Evolutionary conservation across 2,888 invertebrate species (phyloP).

Genomic region (Eueremaeus valkanovi): DNA sequence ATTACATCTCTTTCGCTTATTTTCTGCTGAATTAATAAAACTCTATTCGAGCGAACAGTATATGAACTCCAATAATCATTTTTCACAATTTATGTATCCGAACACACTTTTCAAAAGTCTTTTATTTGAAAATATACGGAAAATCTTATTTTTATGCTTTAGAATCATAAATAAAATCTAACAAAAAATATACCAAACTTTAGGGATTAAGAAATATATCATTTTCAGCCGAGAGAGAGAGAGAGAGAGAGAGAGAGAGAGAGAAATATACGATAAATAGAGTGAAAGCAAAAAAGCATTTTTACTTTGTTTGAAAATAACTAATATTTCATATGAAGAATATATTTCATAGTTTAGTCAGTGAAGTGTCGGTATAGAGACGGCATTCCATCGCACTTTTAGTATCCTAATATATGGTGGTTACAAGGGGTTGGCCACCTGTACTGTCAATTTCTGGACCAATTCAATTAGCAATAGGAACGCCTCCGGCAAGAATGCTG

Average conservation of each 20-base stretch:
- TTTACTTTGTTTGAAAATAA: not conserved
- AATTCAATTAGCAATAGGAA: no score
- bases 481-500: no score
- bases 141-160: conserved; percentile 24
- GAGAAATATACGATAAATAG: not conserved
- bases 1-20: conserved; percentile 11
- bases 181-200: no score
- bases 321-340: not conserved
- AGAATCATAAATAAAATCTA: conserved; percentile 1
- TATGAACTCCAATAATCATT: conserved; percentile 11
- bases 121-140: conserved; percentile 20
- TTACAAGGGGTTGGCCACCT: no score
- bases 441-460: no score
- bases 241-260: not conserved
- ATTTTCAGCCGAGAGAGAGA: no score
- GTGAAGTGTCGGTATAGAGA: no score
- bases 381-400: no score
- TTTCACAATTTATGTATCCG: conserved; percentile 30
- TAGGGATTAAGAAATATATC: no score
- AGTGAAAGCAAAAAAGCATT: conserved; percentile 5
- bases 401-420: no score
- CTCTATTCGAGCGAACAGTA: not conserved
- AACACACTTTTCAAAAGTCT: not conserved
- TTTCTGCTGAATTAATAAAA: conserved; percentile 15
- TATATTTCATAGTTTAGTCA: no score